Evolutionary conservation across 2,113 vertebrate species (phyloP).

Genomic region (Perognathus longimembris): DNA sequence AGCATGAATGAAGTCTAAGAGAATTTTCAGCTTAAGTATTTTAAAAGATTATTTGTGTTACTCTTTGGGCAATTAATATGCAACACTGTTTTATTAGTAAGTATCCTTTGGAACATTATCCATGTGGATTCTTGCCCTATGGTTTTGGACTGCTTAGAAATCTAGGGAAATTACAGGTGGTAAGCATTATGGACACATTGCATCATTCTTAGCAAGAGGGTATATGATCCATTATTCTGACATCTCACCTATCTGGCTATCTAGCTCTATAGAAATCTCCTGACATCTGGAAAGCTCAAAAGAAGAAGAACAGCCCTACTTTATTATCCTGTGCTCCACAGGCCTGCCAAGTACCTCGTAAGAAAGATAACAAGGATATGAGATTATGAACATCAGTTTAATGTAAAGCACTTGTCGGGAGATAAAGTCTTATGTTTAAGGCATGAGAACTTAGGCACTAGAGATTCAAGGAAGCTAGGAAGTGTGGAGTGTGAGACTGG

Average conservation of each 20-base stretch:
- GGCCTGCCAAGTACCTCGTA: constrained; percentile 54
- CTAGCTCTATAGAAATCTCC: constrained; percentile 57
- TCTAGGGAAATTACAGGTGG: constrained; percentile 61
- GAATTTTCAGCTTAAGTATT: constrained; percentile 27
- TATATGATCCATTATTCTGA: constrained; percentile 77
- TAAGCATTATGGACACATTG: constrained; percentile 24
- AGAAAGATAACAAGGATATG: constrained; percentile 57
- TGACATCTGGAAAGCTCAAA: constrained; percentile 73
- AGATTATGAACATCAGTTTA: constrained; percentile 72
- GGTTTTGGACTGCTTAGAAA: constrained; percentile 70
- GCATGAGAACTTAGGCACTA: constrained; percentile 60
- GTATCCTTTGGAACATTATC: constrained; percentile 5
- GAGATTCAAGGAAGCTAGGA: constrained; percentile 47
- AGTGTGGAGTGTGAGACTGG: constrained; percentile 18
- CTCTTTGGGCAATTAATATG: constrained; percentile 7
- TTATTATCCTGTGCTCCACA: constrained; percentile 56
- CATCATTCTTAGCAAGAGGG: constrained; percentile 65
- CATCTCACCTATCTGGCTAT: constrained; percentile 55
- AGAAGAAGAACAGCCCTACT: constrained; percentile 66
- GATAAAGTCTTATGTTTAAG: constrained; percentile 76
- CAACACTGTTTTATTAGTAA: constrained; percentile 59
- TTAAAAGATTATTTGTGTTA: constrained; percentile 11
- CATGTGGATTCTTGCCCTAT: background rate
- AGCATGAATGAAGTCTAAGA: constrained; percentile 65
- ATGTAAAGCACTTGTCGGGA: constrained; percentile 77